Conservation (phyloP, 2,113 vertebrate genomes). For the Phyllostomus discolor region DNA sequence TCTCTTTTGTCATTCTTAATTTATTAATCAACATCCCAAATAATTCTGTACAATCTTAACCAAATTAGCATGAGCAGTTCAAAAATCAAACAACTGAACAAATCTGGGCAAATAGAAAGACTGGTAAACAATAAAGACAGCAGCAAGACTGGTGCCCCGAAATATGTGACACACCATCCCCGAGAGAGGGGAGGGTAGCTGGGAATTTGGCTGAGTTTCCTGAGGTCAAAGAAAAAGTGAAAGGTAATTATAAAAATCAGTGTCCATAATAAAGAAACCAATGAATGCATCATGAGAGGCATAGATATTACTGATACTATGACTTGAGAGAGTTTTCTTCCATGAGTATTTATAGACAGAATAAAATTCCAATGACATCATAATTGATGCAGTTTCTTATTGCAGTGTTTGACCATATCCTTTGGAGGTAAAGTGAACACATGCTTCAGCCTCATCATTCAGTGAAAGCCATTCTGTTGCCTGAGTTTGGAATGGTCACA, state of each 20-base stretch:
- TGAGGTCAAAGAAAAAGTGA: neutral
- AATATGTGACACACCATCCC: neutral
- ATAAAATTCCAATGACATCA: neutral
- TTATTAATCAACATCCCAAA: neutral
- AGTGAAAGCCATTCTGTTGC: neutral
- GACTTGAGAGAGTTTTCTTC: neutral
- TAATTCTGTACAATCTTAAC: neutral
- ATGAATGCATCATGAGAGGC: neutral
- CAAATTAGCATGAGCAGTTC: neutral
- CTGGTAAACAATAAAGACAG: neutral
- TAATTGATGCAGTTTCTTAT: neutral
- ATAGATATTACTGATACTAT: neutral
- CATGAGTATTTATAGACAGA: neutral
- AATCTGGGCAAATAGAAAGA: neutral
- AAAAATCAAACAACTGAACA: neutral
- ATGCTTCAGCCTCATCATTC: neutral
- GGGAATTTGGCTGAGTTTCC: neutral
- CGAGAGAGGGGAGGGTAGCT: neutral
- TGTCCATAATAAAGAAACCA: neutral
- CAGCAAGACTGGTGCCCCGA: neutral
- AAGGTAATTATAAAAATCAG: neutral
- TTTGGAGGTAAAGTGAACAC: neutral
- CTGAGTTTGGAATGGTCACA: neutral
- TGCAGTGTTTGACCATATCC: neutral
- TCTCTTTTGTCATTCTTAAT: neutral